These are phyloP conservation scores for Triplophysa tibetana DNA, from an alignment of 2,113 vertebrate species.

Conservation along the genomic window DNA sequence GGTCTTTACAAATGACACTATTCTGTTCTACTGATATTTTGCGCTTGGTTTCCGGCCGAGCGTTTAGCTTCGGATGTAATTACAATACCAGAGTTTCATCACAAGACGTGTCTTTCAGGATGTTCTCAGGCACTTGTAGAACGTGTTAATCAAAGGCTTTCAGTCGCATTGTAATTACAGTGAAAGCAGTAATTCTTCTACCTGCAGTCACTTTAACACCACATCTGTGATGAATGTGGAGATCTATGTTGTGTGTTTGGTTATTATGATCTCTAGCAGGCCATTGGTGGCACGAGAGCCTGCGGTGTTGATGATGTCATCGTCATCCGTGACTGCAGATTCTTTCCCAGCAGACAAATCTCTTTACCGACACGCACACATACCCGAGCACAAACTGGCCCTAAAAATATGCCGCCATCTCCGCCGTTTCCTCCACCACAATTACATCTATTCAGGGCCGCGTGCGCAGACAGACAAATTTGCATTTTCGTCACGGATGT, in stretches of 20 bases:
- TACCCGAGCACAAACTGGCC: conserved; percentile 35
- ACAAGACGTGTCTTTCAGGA: too few relatives aligned
- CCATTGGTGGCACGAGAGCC: conserved; percentile 25
- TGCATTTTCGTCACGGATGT: conserved; percentile 55
- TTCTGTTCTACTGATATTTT: conserved; percentile 31
- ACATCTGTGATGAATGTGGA: neutral
- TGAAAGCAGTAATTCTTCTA: neutral
- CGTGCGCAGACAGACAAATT: conserved; percentile 51
- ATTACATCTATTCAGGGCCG: conserved; percentile 59
- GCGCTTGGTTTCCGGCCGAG: neutral
- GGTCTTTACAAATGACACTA: neutral
- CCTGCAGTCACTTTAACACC: neutral
- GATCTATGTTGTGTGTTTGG: neutral
- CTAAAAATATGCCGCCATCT: conserved; percentile 60
- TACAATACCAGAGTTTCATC: too few relatives aligned
- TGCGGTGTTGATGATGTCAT: conserved; percentile 58
- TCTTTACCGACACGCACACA: conserved; percentile 9
- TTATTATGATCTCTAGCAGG: neutral
- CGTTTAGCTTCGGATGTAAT: neutral
- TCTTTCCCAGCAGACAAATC: conserved; percentile 26
- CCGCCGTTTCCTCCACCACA: conserved; percentile 57
- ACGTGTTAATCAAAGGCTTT: neutral
- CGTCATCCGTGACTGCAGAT: conserved; percentile 52
- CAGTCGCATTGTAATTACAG: neutral
- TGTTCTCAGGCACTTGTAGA: neutral